Evolutionary conservation across 2,888 invertebrate genomes (phyloP), one percentile per base, ranked within the genome.

Genomic region (Lepidocyrtoides sp.): DNA sequence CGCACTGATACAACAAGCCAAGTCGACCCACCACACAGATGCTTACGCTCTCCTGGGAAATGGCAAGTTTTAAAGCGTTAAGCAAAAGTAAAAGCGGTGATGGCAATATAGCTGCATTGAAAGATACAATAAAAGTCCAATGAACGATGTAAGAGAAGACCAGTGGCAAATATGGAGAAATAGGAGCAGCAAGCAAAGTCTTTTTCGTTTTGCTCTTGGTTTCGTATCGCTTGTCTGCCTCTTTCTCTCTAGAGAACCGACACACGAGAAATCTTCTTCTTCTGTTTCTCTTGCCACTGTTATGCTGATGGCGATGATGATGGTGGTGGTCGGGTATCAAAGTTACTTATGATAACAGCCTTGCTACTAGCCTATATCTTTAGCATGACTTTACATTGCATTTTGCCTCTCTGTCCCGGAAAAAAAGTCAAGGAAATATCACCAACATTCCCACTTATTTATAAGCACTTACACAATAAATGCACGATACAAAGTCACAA

Each of bases 11-110:
- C 12, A 72, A 41, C 41, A 41, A 8, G 4, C 5, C 7, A 4
- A 23, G 20, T 20, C 57, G 12, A 26, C 23, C 60, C 26, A 23
- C 23, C 51, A 75, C 79, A 41, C 79, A 79, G 79, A 79, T 79
- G 79, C 79, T 79, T 57, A 36, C 79, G 20, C 79, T 79, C 79
- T 79, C 79, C 54, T 57, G 79, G 57, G 79, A 79, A 79, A 79
- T 44, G 57, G 57, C 14, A 32, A 23, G 29, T 48, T 26, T 75
- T 14, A 44, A 69, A 26, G 17, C 29, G 69, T 36, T 44, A 14
- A n/a, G 75, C 66, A 32, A 32, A 20, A 32, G 14, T 29, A 32
- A 8, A 4, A 12, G 48, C 26, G 44, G 48, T 44, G n/a, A n/a
- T 7, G 26, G 29, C 26, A 48, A 26, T 7, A 14, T 20, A 44